Evolutionary conservation across 2,113 vertebrate genomes (phyloP).

Genomic region (Osmerus mordax): DNA sequence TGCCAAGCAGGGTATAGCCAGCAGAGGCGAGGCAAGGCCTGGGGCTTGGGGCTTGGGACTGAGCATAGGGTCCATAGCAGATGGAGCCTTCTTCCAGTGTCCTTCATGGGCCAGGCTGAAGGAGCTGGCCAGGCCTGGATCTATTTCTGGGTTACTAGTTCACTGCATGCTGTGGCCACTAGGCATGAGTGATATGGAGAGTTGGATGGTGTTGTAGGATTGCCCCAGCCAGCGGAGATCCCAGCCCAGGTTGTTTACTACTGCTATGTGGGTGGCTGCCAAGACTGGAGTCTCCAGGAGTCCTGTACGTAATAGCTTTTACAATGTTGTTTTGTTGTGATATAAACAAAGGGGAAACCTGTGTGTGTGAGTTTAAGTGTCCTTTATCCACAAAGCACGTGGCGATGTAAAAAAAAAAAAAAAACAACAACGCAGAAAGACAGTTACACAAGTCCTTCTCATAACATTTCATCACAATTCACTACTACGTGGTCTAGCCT

Average conservation of each 20-base stretch:
- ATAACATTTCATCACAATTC: too few species aligned
- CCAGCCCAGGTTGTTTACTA: constrained; percentile 2
- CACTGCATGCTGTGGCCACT: constrained; percentile 18
- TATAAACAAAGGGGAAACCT: too few species aligned
- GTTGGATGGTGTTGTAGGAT: background rate
- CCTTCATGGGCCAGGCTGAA: constrained; percentile 5
- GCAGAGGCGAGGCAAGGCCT: constrained; percentile 40
- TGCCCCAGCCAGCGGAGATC: background rate
- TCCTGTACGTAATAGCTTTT: too few species aligned
- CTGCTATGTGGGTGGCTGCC: background rate
- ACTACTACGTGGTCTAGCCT: too few species aligned
- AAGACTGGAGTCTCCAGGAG: background rate
- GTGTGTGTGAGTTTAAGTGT: too few species aligned
- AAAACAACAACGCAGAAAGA: too few species aligned
- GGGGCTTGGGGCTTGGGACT: constrained; percentile 20
- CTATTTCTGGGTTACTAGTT: constrained; percentile 54
- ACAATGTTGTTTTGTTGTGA: too few species aligned
- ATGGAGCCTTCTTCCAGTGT: constrained; percentile 43
- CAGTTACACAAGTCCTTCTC: too few species aligned
- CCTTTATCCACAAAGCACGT: background rate
- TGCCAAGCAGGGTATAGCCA: constrained; percentile 60
- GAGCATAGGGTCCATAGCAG: constrained; percentile 48
- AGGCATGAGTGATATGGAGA: background rate
- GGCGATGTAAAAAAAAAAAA: background rate
- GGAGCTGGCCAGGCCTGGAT: constrained; percentile 10